Percentiles rank a stretch among this genome's conserved stretches.
phyloP scores from a whole-genome alignment of 2,797 vertebrate species.

The Parotocinclus haroldoi region DNA sequence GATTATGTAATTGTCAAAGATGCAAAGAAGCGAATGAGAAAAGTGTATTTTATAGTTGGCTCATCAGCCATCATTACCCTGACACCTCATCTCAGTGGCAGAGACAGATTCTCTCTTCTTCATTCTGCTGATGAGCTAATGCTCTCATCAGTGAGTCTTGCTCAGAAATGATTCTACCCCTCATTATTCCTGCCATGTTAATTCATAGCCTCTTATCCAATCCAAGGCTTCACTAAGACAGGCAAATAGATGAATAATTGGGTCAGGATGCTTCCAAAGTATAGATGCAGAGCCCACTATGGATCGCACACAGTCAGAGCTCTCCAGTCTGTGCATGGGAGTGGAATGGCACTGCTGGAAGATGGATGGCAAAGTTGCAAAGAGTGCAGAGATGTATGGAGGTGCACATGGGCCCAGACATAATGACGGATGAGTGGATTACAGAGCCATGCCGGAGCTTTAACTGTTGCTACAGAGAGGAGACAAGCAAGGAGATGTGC shows the following conservation, averaged over 20 bases:
- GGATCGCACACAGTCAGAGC: not conserved
- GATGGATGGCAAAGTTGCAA: slow-evolving; percentile 45
- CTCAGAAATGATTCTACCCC: slow-evolving; percentile 19
- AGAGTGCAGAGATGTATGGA: slow-evolving; percentile 66
- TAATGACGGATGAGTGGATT: slow-evolving; percentile 75
- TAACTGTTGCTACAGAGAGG: slow-evolving; percentile 60
- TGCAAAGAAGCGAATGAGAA: not conserved
- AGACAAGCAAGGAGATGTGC: slow-evolving; percentile 43
- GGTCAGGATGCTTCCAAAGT: not conserved
- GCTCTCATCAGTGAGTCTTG: not conserved
- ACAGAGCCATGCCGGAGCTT: slow-evolving; percentile 47
- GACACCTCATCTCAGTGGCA: slow-evolving; percentile 35
- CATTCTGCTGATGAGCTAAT: slow-evolving; percentile 2
- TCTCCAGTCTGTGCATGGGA: slow-evolving; percentile 1
- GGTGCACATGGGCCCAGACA: slow-evolving; percentile 62
- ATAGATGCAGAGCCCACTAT: slow-evolving; percentile 17
- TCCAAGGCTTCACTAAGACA: slow-evolving; percentile 4
- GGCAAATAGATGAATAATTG: slow-evolving; percentile 6
- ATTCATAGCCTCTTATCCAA: slow-evolving; percentile 23
- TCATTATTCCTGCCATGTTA: slow-evolving; percentile 11
- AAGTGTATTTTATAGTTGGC: slow-evolving; percentile 22
- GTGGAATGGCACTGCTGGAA: slow-evolving; percentile 19
- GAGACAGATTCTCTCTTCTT: slow-evolving; percentile 35
- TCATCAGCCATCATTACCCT: slow-evolving; percentile 44
- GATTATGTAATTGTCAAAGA: too few relatives aligned